phyloP scores from a whole-genome alignment of 2,113 vertebrate genomes.

The Ploceus nigricollis region DNA sequence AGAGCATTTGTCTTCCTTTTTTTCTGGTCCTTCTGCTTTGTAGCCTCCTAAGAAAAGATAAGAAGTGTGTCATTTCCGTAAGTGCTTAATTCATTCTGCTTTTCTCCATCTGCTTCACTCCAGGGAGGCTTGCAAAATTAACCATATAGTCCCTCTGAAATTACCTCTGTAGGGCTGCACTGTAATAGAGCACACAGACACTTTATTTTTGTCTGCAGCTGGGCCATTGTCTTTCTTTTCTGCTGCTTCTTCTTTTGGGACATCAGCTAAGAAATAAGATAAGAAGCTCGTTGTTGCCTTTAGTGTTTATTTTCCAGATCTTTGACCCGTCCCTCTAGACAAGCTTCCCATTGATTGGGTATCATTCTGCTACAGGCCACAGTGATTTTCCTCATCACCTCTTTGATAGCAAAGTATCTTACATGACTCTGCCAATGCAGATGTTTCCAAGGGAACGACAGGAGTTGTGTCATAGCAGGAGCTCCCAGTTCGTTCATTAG shows the following conservation, averaged over 20 bases:
- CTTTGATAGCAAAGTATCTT: not conserved
- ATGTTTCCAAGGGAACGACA: slow-evolving; percentile 58
- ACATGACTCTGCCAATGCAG: slow-evolving; percentile 69
- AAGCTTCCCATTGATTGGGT: not conserved
- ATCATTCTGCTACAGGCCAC: not conserved
- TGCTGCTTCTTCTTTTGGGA: not conserved
- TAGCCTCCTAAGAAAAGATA: not conserved
- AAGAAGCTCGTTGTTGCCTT: fast-evolving
- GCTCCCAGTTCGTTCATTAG: slow-evolving; percentile 55
- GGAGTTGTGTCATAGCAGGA: slow-evolving; percentile 18
- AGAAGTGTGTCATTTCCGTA: not conserved
- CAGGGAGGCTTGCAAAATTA: not conserved
- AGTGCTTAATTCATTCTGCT: not conserved
- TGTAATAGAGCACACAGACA: fast-evolving
- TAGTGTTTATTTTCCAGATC: not conserved
- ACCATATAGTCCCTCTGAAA: not conserved
- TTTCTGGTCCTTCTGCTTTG: not conserved
- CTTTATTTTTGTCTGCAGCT: not conserved
- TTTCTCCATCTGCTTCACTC: not conserved
- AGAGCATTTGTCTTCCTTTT: not conserved
- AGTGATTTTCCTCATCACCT: not conserved
- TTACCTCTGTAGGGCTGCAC: not conserved
- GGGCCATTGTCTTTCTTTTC: not conserved
- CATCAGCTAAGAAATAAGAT: not conserved
- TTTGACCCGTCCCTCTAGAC: not conserved